phyloP scores from a whole-genome alignment of 2,888 invertebrate genomes.

The Mythimna vitellina region DNA sequence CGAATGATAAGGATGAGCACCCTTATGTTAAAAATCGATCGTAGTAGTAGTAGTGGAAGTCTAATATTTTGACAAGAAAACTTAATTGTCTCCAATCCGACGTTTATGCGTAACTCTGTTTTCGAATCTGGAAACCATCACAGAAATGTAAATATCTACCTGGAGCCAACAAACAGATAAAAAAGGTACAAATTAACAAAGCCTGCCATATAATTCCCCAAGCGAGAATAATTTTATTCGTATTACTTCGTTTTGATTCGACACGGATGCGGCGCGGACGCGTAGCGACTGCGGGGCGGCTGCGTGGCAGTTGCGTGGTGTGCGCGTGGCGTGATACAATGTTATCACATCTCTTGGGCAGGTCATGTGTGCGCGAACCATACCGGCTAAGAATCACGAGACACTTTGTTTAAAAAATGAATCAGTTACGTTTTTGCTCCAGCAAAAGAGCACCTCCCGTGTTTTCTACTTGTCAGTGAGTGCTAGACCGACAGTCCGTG shows the following conservation, averaged over 20 bases:
- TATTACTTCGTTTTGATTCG: conserved; percentile 12
- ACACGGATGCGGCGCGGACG: not conserved
- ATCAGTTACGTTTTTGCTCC: not conserved
- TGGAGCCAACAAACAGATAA: conserved; percentile 9
- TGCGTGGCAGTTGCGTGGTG: not conserved
- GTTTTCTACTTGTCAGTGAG: conserved; percentile 7
- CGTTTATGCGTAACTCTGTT: conserved; percentile 2
- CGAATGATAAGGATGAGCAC: too few relatives aligned
- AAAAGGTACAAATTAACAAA: conserved; percentile 48
- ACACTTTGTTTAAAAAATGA: conserved; percentile 8
- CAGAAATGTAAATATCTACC: conserved; percentile 11
- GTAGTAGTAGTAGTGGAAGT: too few relatives aligned
- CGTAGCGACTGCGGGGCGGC: not conserved
- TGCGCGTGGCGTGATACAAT: conserved; percentile 1
- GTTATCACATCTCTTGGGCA: conserved; percentile 10
- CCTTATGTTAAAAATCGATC: not conserved
- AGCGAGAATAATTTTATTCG: conserved; percentile 28
- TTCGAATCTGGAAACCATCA: conserved; percentile 11
- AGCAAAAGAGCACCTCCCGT: not conserved
- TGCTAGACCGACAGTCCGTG: not conserved
- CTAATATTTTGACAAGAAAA: not conserved
- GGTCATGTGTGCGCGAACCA: not conserved
- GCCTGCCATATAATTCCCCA: conserved; percentile 38
- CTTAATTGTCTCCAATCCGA: not conserved
- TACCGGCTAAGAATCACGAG: not conserved